phyloP scores from a whole-genome alignment of 2,113 vertebrate genomes.

The Scortum barcoo region DNA sequence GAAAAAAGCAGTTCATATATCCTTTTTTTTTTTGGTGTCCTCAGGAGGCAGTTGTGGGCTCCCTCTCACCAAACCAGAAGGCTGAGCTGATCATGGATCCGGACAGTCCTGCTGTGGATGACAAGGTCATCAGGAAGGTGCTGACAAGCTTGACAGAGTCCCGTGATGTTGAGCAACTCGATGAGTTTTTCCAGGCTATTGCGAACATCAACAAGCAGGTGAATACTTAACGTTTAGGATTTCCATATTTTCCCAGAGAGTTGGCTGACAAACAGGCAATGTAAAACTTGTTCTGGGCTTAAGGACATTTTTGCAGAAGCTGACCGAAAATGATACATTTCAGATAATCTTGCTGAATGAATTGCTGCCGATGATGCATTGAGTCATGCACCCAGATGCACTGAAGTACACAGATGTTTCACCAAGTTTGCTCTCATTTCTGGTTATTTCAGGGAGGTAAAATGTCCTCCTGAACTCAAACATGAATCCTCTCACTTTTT shows the following conservation, averaged over 20 bases:
- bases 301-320: not conserved
- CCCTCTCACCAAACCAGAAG: conserved; percentile 52
- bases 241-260: not conserved
- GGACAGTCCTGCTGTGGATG: conserved; percentile 21
- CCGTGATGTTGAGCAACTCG: conserved; percentile 17
- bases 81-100: conserved; percentile 56
- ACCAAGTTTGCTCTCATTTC: not conserved
- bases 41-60: conserved; percentile 39
- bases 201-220: conserved; percentile 34
- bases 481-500: not conserved
- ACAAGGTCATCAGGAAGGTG: conserved; percentile 31
- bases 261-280: not conserved
- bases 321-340: not conserved
- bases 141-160: conserved; percentile 36
- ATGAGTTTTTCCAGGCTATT: conserved; percentile 41
- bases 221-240: not conserved
- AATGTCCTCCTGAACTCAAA: not conserved
- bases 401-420: not conserved
- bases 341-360: not conserved
- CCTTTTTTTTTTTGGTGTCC: not conserved
- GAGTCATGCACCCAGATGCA: not conserved
- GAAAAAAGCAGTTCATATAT: not conserved
- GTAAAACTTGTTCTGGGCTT: not conserved
- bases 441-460: not conserved
- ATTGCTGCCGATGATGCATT: not conserved